Percentiles rank a stretch among this genome's conserved stretches.
phyloP scores from a whole-genome alignment of 2,113 vertebrate species.

The Falcunculus frontatus region DNA sequence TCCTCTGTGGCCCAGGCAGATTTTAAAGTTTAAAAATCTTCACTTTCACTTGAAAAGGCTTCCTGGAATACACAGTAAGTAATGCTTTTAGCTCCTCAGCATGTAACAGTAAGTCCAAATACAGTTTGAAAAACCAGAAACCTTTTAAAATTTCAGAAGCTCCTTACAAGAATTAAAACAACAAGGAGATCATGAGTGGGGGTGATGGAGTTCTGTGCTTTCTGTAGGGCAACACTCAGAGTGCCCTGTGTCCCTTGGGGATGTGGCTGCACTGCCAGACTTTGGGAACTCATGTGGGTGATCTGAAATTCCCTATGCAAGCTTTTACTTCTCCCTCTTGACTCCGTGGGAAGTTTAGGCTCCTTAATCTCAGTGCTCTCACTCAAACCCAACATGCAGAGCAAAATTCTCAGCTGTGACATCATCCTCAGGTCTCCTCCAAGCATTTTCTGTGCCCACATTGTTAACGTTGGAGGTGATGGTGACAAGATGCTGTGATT shows the following conservation, averaged over 20 bases:
- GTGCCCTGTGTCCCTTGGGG: background rate
- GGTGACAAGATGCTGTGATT: background rate
- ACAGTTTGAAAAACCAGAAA: background rate
- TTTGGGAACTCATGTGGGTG: background rate
- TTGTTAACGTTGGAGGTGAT: background rate
- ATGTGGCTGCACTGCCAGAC: background rate
- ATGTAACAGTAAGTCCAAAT: background rate
- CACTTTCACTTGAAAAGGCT: conserved; percentile 32
- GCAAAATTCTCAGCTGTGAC: background rate
- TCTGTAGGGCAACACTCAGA: background rate
- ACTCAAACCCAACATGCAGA: background rate
- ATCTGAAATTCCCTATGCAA: background rate
- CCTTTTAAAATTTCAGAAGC: conserved; percentile 34
- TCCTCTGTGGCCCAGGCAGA: background rate
- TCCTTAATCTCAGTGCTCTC: background rate
- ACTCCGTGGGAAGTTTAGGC: background rate
- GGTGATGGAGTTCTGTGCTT: background rate
- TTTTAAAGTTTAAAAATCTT: conserved; percentile 56
- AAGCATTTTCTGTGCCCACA: background rate
- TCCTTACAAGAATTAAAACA: background rate
- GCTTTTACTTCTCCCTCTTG: background rate
- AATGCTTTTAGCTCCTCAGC: conserved; percentile 34
- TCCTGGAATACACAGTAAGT: background rate
- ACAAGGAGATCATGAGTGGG: background rate
- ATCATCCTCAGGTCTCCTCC: background rate